A percentile compares a stretch with the other conserved stretches of the same genome.
Conservation (phyloP, 2,888 invertebrate species). For the Syrphus vitripennis region DNA sequence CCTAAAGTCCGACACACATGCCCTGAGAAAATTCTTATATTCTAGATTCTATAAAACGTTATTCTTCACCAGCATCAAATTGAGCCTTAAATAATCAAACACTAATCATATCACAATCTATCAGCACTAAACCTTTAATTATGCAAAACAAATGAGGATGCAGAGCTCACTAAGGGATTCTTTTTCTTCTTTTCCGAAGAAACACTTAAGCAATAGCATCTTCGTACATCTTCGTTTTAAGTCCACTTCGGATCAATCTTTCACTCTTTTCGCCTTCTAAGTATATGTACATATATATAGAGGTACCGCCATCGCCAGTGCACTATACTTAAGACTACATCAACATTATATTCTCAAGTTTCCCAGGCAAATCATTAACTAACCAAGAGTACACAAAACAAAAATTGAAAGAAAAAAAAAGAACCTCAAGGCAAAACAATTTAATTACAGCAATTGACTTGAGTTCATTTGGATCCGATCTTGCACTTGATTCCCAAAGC, state of each 20-base stretch:
- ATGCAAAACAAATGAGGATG: conserved; percentile 23
- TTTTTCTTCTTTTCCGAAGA: not conserved
- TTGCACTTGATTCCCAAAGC: conserved; percentile 36
- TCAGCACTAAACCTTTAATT: conserved; percentile 3
- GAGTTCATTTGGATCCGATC: conserved; percentile 35
- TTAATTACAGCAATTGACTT: conserved; percentile 38
- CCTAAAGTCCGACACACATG: no score
- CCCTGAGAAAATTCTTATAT: no score
- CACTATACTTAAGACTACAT: conserved; percentile 41
- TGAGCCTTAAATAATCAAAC: not conserved
- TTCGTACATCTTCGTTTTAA: not conserved
- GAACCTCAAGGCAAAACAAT: conserved; percentile 46
- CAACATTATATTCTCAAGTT: conserved; percentile 35
- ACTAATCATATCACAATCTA: not conserved
- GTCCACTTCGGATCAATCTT: not conserved
- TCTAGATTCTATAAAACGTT: no score
- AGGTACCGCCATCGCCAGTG: not conserved
- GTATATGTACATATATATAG: not conserved
- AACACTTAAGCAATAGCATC: not conserved
- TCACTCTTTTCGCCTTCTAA: conserved; percentile 75
- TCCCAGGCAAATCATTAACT: conserved; percentile 58
- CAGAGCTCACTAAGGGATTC: not conserved
- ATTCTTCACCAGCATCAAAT: no score
- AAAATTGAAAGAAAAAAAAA: conserved; percentile 1
- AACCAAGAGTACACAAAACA: not conserved